Base-by-base conservation (phyloP, 2,888 invertebrate species). In the Neoscelio sp. region DNA sequence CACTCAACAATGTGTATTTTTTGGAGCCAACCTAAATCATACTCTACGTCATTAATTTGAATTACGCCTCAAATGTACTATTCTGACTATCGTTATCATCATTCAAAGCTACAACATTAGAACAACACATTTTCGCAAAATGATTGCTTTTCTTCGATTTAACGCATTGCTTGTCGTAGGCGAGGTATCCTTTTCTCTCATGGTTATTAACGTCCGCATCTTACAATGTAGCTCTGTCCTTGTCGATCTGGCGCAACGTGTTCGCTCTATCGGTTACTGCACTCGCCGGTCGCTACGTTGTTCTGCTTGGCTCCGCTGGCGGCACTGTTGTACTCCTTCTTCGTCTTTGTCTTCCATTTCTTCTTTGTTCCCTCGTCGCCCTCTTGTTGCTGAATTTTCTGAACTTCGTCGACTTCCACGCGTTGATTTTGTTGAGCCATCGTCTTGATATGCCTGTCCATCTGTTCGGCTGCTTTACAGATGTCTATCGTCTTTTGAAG, bases 401-500 rank as follows among this genome's bases (percentile, higher is more conserved):
- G 44, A 7, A 48, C 4, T 1, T n/a, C 3, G 26, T 42, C 15
- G 33, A 40, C 35, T 56, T 52, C 0, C 17, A 6, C n/a, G 13
- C 23, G 10, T 23, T 42, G 3, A 4, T 10, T 44, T 7, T 46
- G 20, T 13, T 20, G 48, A 18, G n/a, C 52, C 18, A 44, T 20
- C 7, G 17, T 20, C 20, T 46, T 48, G 7, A 50, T 7, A 3
- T 60, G 48, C 7, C 0, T 3, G 0, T 70, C 15, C 0, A 75
- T 58, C n/a, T 71, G 17, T 10, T 82, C 80, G 2, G 73, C 64
- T 5, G 74, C 48, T 38, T 68, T 48, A 26, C 80, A 75, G 0
- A 77, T 58, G 6, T 65, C 60, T 3, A 79, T 30, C 6, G 52
- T 48, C 20, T 54, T 75, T 5, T 70, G 48, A 1, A 83, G 48